Percentiles rank a stretch among this genome's conserved stretches.
Conservation (phyloP, 2,113 vertebrate genomes). For the Anoura caudifer region DNA sequence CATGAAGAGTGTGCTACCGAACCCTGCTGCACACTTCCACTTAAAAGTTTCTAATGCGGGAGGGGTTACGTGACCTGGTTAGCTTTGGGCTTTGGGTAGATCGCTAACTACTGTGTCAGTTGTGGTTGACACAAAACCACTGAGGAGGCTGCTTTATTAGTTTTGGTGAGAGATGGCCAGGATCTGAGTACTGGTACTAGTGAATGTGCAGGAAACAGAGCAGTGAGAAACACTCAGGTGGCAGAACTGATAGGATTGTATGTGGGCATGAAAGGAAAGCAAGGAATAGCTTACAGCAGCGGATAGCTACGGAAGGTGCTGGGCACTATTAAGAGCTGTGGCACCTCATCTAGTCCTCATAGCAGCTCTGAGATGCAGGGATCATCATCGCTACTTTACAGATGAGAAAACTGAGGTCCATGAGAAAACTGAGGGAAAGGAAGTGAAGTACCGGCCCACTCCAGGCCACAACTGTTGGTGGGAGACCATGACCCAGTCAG, state of each 20-base stretch:
- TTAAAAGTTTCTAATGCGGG: neutral
- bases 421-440: neutral
- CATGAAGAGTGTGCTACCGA: neutral
- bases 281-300: neutral
- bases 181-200: neutral
- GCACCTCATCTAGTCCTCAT: neutral
- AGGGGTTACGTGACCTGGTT: neutral
- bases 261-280: neutral
- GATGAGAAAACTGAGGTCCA: neutral
- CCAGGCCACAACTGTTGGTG: neutral
- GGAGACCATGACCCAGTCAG: neutral
- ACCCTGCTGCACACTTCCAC: neutral
- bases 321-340: neutral
- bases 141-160: neutral
- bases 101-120: neutral
- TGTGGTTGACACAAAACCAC: neutral
- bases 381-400: neutral
- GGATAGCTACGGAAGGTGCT: neutral
- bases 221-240: neutral
- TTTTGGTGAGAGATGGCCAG: neutral
- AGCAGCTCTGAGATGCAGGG: neutral
- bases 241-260: neutral
- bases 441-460: neutral
- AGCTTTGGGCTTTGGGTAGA: neutral
- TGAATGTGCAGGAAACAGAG: neutral